Evolutionary conservation across 2,797 vertebrate genomes (phyloP).

Genomic region (Mionectes olivaceus): DNA sequence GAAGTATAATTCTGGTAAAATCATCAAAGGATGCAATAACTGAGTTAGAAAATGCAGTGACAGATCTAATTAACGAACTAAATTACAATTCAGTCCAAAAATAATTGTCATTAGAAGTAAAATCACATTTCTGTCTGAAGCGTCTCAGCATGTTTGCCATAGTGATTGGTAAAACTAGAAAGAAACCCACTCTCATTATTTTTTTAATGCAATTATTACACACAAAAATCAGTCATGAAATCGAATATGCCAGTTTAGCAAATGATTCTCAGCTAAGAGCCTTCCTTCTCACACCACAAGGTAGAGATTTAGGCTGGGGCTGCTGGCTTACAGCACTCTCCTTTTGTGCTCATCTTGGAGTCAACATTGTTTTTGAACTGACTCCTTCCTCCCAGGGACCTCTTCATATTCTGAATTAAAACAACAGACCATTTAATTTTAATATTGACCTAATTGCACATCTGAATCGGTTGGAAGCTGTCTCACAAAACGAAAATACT

Average conservation of each 20-base stretch:
- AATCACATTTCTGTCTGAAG: slow-evolving; percentile 59
- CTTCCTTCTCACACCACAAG: neutral
- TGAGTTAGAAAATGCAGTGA: slow-evolving; percentile 55
- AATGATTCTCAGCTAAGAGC: neutral
- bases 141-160: slow-evolving; percentile 2
- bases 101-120: slow-evolving; percentile 64
- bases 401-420: slow-evolving; percentile 52
- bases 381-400: slow-evolving; percentile 2
- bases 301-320: neutral
- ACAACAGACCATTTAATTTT: slow-evolving; percentile 70
- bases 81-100: slow-evolving; percentile 57
- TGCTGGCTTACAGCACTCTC: neutral
- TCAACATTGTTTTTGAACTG: neutral
- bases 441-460: slow-evolving; percentile 57
- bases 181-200: slow-evolving; percentile 26
- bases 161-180: slow-evolving; percentile 43
- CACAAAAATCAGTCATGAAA: slow-evolving; percentile 52
- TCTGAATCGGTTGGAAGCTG: slow-evolving; percentile 58
- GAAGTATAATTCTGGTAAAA: slow-evolving; percentile 43
- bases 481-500: slow-evolving; percentile 63
- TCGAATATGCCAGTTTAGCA: slow-evolving; percentile 50
- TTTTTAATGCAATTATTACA: slow-evolving; percentile 59
- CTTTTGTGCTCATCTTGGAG: neutral
- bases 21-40: slow-evolving; percentile 44
- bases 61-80: slow-evolving; percentile 64